Percentiles rank a stretch among this genome's conserved stretches.
Conservation (phyloP, 2,888 invertebrate species). For the Philereme transversata region DNA sequence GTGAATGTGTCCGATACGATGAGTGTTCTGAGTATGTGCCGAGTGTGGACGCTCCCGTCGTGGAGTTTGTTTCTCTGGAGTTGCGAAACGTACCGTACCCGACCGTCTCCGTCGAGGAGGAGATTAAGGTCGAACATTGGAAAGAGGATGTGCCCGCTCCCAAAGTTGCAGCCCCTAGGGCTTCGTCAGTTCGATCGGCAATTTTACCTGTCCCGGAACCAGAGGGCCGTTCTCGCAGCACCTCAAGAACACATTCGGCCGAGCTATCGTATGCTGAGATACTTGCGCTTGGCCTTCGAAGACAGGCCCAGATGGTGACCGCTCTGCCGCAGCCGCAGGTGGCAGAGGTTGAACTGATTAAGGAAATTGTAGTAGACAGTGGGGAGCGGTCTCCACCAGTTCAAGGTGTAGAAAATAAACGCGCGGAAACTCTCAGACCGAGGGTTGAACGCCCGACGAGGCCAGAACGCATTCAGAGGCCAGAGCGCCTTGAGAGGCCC, state of each 20-base stretch:
- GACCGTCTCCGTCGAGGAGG: constrained; percentile 31
- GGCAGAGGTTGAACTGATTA: constrained; percentile 68
- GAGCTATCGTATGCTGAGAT: constrained; percentile 90
- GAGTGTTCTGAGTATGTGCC: constrained; percentile 45
- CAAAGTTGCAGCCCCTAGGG: constrained; percentile 9
- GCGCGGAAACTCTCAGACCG: constrained; percentile 37
- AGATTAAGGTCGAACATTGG: constrained; percentile 43
- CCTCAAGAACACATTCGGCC: constrained; percentile 72
- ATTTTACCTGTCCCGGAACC: constrained; percentile 45
- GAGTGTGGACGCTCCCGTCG: constrained; percentile 28
- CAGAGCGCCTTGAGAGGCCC: constrained; percentile 51
- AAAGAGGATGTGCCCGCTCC: constrained; percentile 37
- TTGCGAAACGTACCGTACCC: constrained; percentile 32
- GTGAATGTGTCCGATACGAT: constrained; percentile 68
- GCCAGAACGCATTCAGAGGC: constrained; percentile 48
- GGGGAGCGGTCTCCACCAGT: constrained; percentile 53
- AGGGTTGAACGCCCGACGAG: constrained; percentile 37
- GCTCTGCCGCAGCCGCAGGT: constrained; percentile 68
- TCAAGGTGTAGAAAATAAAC: constrained; percentile 46
- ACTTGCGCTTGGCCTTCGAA: constrained; percentile 86
- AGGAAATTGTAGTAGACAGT: constrained; percentile 64
- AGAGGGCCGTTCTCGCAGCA: constrained; percentile 57
- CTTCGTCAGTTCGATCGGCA: constrained; percentile 19
- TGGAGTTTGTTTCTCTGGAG: constrained; percentile 33
- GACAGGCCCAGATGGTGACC: constrained; percentile 55